Conservation (phyloP, 2,797 vertebrate species). For the Gymnodraco acuticeps region DNA sequence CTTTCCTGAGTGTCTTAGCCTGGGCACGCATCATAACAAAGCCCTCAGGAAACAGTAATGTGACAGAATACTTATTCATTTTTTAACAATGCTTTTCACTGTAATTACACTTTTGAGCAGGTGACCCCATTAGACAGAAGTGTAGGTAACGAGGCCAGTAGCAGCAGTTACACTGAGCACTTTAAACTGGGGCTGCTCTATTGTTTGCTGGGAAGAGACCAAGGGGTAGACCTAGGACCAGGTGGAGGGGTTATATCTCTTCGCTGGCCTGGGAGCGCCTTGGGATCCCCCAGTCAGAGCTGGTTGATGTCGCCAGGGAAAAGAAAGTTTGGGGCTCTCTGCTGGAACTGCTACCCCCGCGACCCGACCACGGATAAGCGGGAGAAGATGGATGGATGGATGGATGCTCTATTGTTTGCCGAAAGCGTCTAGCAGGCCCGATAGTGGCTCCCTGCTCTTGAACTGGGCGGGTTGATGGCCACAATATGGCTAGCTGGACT, state of each 20-base stretch:
- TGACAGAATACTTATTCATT: slow-evolving; percentile 34
- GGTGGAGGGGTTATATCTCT: too few species aligned
- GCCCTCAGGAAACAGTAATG: slow-evolving; percentile 12
- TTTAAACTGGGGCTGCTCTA: slow-evolving; percentile 26
- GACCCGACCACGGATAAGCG: too few species aligned
- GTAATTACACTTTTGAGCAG: slow-evolving; percentile 54
- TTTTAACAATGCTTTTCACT: slow-evolving; percentile 36
- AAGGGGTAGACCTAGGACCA: too few species aligned
- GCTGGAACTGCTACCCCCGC: too few species aligned
- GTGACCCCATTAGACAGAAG: slow-evolving; percentile 58
- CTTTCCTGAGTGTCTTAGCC: background rate
- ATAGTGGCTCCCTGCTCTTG: slow-evolving; percentile 35
- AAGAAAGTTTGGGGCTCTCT: too few species aligned
- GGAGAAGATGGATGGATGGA: too few species aligned
- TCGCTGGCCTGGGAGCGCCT: too few species aligned
- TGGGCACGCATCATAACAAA: slow-evolving; percentile 25
- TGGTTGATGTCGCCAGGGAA: too few species aligned
- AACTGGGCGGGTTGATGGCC: slow-evolving; percentile 35
- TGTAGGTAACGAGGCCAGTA: slow-evolving; percentile 56
- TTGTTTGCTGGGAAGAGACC: too few species aligned
- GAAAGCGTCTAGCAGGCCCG: slow-evolving; percentile 26
- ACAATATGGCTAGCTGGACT: slow-evolving; percentile 42
- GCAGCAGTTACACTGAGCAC: slow-evolving; percentile 47
- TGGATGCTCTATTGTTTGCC: slow-evolving; percentile 52
- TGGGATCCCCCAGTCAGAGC: too few species aligned